Evolutionary conservation across 2,888 invertebrate genomes (phyloP).

Genomic region (Yponomeuta sedellus): DNA sequence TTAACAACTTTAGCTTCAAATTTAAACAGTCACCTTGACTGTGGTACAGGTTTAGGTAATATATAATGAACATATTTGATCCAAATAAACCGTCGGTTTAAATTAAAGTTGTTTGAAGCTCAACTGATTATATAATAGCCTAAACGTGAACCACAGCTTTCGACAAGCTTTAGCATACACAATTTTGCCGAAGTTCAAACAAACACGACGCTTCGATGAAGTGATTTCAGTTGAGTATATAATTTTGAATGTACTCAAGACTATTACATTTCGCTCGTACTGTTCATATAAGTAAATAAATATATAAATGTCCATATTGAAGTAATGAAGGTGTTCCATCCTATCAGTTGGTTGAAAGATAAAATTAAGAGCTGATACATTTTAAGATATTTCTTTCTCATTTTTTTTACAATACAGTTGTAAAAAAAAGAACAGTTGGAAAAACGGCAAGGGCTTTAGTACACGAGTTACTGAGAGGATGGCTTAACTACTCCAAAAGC

Average conservation of each 20-base stretch:
- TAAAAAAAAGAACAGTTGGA: no score
- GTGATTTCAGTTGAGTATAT: neutral
- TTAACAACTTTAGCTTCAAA: neutral
- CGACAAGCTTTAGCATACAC: neutral
- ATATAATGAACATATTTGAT: neutral
- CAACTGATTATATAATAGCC: neutral
- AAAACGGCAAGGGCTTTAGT: no score
- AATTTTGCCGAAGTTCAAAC: neutral
- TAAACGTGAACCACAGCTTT: neutral
- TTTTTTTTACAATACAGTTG: no score
- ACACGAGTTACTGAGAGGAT: no score
- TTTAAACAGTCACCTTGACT: no score
- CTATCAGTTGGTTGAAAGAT: no score
- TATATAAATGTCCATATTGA: no score
- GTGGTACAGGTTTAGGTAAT: no score
- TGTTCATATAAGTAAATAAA: neutral
- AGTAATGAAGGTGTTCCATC: no score
- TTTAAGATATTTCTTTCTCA: no score
- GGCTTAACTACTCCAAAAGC: no score
- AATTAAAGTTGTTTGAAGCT: neutral
- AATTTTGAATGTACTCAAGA: constrained; percentile 4
- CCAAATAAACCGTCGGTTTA: neutral
- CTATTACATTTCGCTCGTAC: neutral
- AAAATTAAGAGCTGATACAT: no score
- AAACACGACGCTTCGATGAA: neutral